A percentile compares a stretch with the other conserved stretches of the same genome.
Evolutionary conservation across 2,113 vertebrate species (phyloP).

Genomic region (Pithys albifrons): DNA sequence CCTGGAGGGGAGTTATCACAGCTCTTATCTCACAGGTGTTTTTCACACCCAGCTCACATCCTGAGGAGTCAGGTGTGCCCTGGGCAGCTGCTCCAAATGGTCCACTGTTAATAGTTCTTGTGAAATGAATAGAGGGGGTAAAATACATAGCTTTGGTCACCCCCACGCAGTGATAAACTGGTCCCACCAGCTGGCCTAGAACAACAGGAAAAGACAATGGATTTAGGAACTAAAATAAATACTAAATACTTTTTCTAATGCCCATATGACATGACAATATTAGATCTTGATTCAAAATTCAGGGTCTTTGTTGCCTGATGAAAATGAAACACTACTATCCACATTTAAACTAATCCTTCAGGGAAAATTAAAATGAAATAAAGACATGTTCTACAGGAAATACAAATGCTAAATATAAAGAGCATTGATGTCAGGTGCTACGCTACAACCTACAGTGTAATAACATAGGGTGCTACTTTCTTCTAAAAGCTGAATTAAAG

Average conservation of each 20-base stretch:
- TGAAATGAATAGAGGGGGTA: too few relatives aligned
- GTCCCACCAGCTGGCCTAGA: too few relatives aligned
- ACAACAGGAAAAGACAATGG: neutral
- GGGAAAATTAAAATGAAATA: neutral
- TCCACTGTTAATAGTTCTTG: too few relatives aligned
- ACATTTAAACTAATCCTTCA: neutral
- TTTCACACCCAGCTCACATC: too few relatives aligned
- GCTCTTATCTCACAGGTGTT: too few relatives aligned
- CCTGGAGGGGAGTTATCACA: too few relatives aligned
- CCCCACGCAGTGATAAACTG: too few relatives aligned
- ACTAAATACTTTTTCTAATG: neutral
- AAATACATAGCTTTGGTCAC: too few relatives aligned
- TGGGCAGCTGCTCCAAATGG: too few relatives aligned
- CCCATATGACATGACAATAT: neutral
- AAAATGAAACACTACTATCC: neutral
- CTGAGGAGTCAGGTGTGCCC: too few relatives aligned
- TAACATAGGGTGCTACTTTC: neutral
- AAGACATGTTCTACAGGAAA: neutral
- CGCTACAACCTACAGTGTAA: neutral
- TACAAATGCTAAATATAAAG: neutral
- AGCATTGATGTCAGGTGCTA: neutral
- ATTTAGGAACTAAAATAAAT: neutral
- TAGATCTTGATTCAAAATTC: neutral
- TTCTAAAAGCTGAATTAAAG: neutral
- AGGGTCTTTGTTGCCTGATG: neutral